These are phyloP conservation scores for Caenorhabditis inopinata DNA, from an alignment of 1,140 invertebrate species.

Conservation along the genomic window DNA sequence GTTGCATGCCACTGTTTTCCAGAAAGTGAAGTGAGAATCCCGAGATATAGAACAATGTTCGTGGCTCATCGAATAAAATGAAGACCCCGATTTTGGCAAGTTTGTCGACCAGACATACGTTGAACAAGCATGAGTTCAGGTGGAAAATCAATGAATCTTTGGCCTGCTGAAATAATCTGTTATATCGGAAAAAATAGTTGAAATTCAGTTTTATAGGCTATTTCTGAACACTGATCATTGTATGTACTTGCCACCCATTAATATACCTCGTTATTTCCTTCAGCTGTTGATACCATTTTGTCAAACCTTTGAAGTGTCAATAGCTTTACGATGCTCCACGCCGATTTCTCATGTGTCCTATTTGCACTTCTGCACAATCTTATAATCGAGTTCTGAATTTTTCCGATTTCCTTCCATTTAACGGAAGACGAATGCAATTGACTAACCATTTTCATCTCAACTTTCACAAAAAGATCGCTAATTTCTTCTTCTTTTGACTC, in stretches of 20 bases:
- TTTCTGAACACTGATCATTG: no score
- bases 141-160: background rate
- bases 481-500: background rate
- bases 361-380: background rate
- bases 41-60: background rate
- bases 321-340: background rate
- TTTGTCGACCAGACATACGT: background rate
- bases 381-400: background rate
- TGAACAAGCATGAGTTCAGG: background rate
- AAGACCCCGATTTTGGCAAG: background rate
- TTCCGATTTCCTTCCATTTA: no score
- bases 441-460: background rate
- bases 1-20: background rate
- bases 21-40: background rate
- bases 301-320: background rate
- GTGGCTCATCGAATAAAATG: background rate
- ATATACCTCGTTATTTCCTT: background rate
- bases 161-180: background rate
- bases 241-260: no score
- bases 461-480: background rate
- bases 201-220: no score
- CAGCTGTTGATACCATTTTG: background rate
- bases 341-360: background rate
- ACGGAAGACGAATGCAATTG: no score
- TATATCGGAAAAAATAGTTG: no score